A percentile compares a stretch with the other conserved stretches of the same genome.
phyloP scores from a whole-genome alignment of 1,140 invertebrate species.

The Polypedilum vanderplanki region DNA sequence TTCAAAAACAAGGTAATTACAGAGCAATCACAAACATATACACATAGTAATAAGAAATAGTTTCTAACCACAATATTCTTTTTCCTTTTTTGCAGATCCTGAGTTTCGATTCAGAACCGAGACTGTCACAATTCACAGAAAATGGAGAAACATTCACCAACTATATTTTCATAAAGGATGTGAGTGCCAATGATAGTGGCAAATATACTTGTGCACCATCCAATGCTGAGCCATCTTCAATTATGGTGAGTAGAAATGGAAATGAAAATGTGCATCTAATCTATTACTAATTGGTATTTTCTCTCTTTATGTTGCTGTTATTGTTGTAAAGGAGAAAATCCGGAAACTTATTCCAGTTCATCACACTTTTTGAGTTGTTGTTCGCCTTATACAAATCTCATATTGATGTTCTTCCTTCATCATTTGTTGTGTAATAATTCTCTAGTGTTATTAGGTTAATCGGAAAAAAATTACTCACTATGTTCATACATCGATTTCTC shows the following conservation, averaged over 20 bases:
- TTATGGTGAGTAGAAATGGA: conserved; percentile 47
- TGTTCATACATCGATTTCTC: too few species aligned
- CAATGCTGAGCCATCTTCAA: conserved; percentile 58
- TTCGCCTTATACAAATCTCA: background rate
- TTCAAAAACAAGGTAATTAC: conserved; percentile 21
- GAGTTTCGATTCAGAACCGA: conserved; percentile 25
- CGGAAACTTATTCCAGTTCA: conserved; percentile 17
- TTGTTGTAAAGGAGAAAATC: background rate
- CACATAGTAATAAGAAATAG: too few species aligned
- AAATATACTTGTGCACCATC: conserved; percentile 64
- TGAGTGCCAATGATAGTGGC: conserved; percentile 52
- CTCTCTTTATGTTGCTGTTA: too few species aligned
- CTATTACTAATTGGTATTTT: too few species aligned
- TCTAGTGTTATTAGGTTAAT: too few species aligned
- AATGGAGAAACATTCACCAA: conserved; percentile 46
- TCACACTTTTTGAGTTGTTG: conserved; percentile 10
- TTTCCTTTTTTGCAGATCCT: background rate
- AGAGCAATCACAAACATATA: too few species aligned
- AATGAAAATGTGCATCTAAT: too few species aligned
- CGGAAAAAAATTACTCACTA: too few species aligned
- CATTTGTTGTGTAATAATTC: background rate
- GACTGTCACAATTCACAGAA: conserved; percentile 40
- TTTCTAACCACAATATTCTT: conserved; percentile 35
- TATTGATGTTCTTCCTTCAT: background rate
- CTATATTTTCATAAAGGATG: conserved; percentile 50